phyloP scores from a whole-genome alignment of 2,797 vertebrate genomes.

The Pseudomugil tenellus region DNA sequence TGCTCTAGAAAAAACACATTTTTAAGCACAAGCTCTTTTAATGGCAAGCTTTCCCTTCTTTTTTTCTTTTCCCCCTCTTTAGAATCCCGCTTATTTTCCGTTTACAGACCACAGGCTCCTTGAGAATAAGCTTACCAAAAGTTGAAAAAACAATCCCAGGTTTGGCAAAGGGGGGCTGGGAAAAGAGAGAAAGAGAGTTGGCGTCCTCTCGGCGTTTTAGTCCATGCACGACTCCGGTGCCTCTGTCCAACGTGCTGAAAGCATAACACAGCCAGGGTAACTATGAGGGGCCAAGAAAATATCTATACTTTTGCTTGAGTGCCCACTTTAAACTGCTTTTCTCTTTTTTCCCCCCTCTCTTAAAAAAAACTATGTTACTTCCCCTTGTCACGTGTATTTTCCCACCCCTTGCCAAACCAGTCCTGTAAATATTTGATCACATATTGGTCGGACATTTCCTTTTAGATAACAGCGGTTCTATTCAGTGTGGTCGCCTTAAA shows the following conservation, averaged over 20 bases:
- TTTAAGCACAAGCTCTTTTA: conserved; percentile 78
- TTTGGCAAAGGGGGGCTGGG: conserved; percentile 77
- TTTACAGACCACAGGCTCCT: conserved; percentile 71
- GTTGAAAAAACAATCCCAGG: conserved; percentile 83
- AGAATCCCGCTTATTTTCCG: conserved; percentile 65
- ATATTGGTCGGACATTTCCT: conserved; percentile 88
- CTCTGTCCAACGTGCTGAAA: conserved; percentile 97
- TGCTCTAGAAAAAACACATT: conserved; percentile 82
- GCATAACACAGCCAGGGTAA: conserved; percentile 82
- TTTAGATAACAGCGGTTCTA: conserved; percentile 71
- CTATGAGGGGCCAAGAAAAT: conserved; percentile 75
- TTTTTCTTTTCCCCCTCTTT: conserved; percentile 18
- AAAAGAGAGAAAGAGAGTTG: conserved; percentile 80
- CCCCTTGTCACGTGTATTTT: conserved; percentile 90
- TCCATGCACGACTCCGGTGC: conserved; percentile 86
- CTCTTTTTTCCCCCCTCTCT: conserved; percentile 1
- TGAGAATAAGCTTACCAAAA: conserved; percentile 81
- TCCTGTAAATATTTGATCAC: conserved; percentile 92
- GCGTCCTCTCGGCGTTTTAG: conserved; percentile 84
- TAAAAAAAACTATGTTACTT: conserved; percentile 76
- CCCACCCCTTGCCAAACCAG: conserved; percentile 85
- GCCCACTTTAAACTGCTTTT: conserved; percentile 85
- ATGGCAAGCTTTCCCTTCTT: conserved; percentile 6
- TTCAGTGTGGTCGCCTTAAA: conserved; percentile 53
- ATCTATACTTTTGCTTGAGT: conserved; percentile 87